Evolutionary conservation across 1,140 invertebrate species (phyloP).

Genomic region (Sycobia sp.): DNA sequence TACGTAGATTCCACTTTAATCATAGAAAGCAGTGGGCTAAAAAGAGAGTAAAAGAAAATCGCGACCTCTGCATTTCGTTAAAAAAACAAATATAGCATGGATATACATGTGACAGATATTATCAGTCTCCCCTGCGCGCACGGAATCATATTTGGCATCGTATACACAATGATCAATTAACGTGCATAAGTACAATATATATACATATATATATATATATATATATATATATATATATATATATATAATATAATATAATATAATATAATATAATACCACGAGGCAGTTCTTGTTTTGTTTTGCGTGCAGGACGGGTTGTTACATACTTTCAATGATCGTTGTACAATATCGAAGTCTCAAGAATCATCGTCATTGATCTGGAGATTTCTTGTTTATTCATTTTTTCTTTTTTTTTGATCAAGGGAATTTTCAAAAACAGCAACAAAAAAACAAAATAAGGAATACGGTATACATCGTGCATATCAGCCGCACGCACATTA

Average conservation of each 20-base stretch:
- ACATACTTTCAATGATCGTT: slow-evolving; percentile 22
- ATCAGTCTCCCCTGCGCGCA: slow-evolving; percentile 24
- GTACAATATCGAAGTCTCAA: too few relatives aligned
- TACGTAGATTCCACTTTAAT: too few relatives aligned
- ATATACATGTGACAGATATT: slow-evolving; percentile 22
- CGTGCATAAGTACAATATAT: slow-evolving; percentile 63
- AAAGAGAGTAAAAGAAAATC: too few relatives aligned
- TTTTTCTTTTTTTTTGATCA: too few relatives aligned
- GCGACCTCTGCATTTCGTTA: too few relatives aligned
- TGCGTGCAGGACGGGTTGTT: slow-evolving; percentile 60
- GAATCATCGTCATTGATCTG: too few relatives aligned
- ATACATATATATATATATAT: slow-evolving; percentile 33
- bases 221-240: too few relatives aligned
- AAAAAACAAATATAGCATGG: slow-evolving; percentile 34
- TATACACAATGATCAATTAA: slow-evolving; percentile 63
- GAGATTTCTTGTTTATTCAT: too few relatives aligned
- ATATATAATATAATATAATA: neutral
- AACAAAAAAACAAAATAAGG: slow-evolving; percentile 31
- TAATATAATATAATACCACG: too few relatives aligned
- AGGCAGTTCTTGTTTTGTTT: slow-evolving; percentile 10
- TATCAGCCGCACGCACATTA: slow-evolving; percentile 60
- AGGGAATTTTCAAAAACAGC: too few relatives aligned
- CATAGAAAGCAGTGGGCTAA: too few relatives aligned
- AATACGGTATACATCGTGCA: slow-evolving; percentile 52
- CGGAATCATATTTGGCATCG: slow-evolving; percentile 42